phyloP scores from a whole-genome alignment of 1,140 invertebrate species.

The Neodiprion lecontei region DNA sequence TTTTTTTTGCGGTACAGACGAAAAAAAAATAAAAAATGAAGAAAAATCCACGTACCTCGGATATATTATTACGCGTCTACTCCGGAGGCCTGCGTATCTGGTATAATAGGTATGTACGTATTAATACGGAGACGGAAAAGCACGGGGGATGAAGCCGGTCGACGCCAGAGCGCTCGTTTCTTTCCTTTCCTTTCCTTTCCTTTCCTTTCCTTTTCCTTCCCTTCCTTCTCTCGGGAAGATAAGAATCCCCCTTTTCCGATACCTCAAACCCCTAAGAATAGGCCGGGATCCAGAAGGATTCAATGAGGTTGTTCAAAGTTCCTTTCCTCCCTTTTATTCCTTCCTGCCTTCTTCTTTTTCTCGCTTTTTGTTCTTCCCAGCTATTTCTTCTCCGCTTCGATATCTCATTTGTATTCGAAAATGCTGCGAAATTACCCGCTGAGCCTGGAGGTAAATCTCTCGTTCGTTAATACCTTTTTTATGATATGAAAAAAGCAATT shows the following conservation, averaged over 20 bases:
- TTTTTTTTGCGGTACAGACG: neutral
- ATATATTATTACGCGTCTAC: neutral
- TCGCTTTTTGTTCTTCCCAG: neutral
- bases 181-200: neutral
- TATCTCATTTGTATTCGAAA: neutral
- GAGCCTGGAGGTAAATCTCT: too few species aligned
- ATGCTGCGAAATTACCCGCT: neutral
- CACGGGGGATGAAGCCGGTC: neutral
- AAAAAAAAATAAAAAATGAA: neutral
- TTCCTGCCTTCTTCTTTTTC: neutral
- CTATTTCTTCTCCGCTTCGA: neutral
- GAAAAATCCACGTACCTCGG: neutral
- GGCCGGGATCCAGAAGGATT: neutral
- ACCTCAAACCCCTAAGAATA: neutral
- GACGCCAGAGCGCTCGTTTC: neutral
- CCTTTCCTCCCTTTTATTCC: neutral
- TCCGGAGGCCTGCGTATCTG: neutral
- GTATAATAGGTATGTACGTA: neutral
- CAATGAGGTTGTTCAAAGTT: constrained; percentile 15
- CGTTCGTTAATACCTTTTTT: too few species aligned
- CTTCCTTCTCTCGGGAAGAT: constrained; percentile 2
- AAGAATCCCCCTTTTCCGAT: constrained; percentile 16
- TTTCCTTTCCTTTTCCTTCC: neutral
- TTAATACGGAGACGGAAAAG: neutral
- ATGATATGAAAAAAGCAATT: too few species aligned